Evolutionary conservation across 2,888 invertebrate genomes (phyloP).

Genomic region (Coenonympha glycerion): DNA sequence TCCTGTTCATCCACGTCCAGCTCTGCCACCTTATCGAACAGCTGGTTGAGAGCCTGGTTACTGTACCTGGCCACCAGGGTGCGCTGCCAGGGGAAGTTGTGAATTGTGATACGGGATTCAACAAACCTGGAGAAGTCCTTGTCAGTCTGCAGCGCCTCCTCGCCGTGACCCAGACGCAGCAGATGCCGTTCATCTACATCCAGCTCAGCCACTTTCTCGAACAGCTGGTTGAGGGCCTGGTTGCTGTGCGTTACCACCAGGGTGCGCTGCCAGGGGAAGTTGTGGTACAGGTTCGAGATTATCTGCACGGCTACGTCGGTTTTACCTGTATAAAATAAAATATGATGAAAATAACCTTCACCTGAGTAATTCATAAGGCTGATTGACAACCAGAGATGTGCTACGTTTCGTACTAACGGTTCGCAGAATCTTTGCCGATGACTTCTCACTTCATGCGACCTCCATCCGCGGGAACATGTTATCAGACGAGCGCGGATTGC

Average conservation of each 20-base stretch:
- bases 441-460: too few species aligned
- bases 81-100: slow-evolving; percentile 98
- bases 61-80: slow-evolving; percentile 99
- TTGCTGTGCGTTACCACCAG: too few species aligned
- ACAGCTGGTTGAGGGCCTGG: slow-evolving; percentile 99
- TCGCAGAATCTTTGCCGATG: too few species aligned
- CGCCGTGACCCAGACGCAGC: slow-evolving; percentile 98
- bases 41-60: slow-evolving; percentile 98
- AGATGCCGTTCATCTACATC: slow-evolving; percentile 99
- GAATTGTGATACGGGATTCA: slow-evolving; percentile 99
- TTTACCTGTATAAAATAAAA: slow-evolving; percentile 83
- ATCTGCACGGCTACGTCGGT: slow-evolving; percentile 99
- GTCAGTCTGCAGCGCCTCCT: slow-evolving; percentile 98
- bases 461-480: too few species aligned
- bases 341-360: not conserved
- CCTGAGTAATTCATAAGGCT: too few species aligned
- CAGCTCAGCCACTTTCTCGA: slow-evolving; percentile 98
- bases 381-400: too few species aligned
- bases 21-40: slow-evolving; percentile 99
- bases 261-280: too few species aligned
- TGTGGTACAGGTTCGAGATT: too few species aligned
- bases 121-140: slow-evolving; percentile 98
- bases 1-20: slow-evolving; percentile 98
- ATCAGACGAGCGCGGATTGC: too few species aligned
- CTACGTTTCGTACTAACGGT: too few species aligned